phyloP scores from a whole-genome alignment of 2,888 invertebrate genomes.

The Griposia aprilina region DNA sequence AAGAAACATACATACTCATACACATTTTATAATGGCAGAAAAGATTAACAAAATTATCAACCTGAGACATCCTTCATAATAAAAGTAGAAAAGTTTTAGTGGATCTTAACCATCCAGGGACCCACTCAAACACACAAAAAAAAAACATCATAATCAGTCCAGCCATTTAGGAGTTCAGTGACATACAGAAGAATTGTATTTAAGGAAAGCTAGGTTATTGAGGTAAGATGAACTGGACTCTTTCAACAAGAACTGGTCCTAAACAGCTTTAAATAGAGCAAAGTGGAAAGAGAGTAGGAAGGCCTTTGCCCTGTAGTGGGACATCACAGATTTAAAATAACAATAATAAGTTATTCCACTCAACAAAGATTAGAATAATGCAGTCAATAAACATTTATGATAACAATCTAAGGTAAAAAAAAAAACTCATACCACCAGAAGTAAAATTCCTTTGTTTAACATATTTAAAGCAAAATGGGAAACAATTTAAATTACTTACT shows the following conservation, averaged over 20 bases:
- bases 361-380: conserved; percentile 18
- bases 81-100: neutral
- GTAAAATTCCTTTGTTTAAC: conserved; percentile 45
- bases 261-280: neutral
- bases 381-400: conserved; percentile 48
- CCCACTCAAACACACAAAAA: neutral
- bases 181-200: neutral
- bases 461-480: conserved; percentile 33
- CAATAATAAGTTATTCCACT: conserved; percentile 1
- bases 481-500: conserved; percentile 77
- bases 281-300: neutral
- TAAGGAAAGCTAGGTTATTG: neutral
- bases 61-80: neutral
- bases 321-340: neutral
- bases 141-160: neutral
- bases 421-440: conserved; percentile 30
- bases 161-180: neutral
- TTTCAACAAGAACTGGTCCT: neutral
- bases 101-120: neutral
- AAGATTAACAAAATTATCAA: neutral
- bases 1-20: conserved; percentile 38
- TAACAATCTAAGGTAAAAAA: conserved; percentile 31
- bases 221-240: neutral
- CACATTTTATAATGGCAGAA: conserved; percentile 5
- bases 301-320: neutral